Conservation (phyloP, 2,113 vertebrate species). For the Rattus norvegicus region DNA sequence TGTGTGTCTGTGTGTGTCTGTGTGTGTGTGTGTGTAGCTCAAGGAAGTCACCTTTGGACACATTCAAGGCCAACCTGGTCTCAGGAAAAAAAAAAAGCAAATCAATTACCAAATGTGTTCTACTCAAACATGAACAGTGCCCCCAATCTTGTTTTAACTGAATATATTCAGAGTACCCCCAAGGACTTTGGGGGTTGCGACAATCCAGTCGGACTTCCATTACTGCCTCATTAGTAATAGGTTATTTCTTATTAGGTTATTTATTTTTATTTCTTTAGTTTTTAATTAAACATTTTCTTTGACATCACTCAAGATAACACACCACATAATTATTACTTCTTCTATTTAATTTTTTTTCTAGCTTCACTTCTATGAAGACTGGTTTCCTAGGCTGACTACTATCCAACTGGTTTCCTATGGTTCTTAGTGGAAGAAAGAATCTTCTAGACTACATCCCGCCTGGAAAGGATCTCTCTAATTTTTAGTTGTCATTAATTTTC, state of each 20-base stretch:
- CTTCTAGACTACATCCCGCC: neutral
- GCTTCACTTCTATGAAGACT: neutral
- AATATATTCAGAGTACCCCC: neutral
- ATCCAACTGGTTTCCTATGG: no score
- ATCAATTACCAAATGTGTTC: neutral
- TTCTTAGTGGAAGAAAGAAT: neutral
- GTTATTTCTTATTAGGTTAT: neutral
- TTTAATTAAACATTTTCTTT: neutral
- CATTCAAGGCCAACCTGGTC: neutral
- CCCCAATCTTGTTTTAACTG: neutral
- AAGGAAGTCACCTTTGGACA: neutral
- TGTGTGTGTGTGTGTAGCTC: no score
- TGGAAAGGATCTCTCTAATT: neutral
- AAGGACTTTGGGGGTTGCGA: neutral
- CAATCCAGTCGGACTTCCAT: neutral
- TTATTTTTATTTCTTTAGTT: neutral
- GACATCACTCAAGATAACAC: neutral
- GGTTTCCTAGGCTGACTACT: neutral
- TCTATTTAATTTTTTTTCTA: neutral
- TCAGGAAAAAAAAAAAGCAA: neutral
- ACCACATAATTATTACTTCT: neutral
- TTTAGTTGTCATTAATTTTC: conserved; percentile 26
- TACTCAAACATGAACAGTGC: neutral
- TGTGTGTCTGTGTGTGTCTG: no score
- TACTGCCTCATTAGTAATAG: neutral